Evolutionary conservation across 2,888 invertebrate species (phyloP).

Genomic region (Pristionchus japonicus): DNA sequence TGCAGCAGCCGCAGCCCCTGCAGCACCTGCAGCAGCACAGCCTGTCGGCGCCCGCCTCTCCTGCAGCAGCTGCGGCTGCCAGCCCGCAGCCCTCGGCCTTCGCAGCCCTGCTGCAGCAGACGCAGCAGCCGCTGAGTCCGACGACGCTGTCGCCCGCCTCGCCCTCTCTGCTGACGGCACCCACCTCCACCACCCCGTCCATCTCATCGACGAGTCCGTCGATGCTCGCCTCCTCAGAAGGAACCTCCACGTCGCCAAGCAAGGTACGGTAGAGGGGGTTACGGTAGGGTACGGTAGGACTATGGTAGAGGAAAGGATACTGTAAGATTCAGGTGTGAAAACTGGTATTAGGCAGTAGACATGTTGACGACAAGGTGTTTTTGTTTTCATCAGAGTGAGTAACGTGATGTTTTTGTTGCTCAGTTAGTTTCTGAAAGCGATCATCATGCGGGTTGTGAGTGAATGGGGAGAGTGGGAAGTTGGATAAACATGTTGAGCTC

Average conservation of each 20-base stretch:
- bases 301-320: neutral
- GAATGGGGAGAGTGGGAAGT: neutral
- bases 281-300: neutral
- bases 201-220: slow-evolving; percentile 12
- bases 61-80: neutral
- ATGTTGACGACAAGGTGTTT: neutral
- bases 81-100: neutral
- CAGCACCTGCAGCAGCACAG: neutral
- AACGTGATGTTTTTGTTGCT: neutral
- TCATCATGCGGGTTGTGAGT: slow-evolving; percentile 5
- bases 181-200: slow-evolving; percentile 16
- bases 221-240: neutral
- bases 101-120: neutral
- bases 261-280: neutral
- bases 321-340: too few species aligned
- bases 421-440: neutral
- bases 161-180: neutral
- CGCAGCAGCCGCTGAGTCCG: neutral
- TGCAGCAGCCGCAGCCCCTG: neutral
- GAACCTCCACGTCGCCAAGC: neutral
- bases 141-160: neutral
- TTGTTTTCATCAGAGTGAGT: neutral
- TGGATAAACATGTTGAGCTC: slow-evolving; percentile 32
- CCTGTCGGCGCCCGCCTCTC: neutral
- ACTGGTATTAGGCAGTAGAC: neutral